Conservation (phyloP, 2,797 vertebrate species). For the Merluccius polli region DNA sequence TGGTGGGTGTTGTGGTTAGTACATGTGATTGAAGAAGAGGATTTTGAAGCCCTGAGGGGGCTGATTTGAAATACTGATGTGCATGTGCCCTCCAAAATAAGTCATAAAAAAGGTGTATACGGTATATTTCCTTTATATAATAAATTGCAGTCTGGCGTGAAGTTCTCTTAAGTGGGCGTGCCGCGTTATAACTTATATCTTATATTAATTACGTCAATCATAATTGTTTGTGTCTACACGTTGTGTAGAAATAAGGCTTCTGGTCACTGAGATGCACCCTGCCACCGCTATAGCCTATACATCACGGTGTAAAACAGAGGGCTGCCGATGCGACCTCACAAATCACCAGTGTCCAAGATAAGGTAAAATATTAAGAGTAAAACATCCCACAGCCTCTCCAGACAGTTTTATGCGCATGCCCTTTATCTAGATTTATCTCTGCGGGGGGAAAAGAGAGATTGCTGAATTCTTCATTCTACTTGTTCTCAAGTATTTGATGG, state of each 20-base stretch:
- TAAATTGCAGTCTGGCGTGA: not conserved
- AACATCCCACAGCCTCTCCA: not conserved
- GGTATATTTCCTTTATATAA: too few species aligned
- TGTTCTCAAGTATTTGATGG: not conserved
- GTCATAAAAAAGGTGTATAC: not conserved
- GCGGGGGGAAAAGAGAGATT: not conserved
- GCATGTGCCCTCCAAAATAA: not conserved
- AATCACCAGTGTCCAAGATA: not conserved
- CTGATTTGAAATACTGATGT: not conserved
- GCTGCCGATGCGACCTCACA: not conserved
- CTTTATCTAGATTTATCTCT: not conserved
- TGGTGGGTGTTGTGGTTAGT: not conserved
- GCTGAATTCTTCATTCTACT: not conserved
- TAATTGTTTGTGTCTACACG: not conserved
- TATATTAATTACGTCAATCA: not conserved
- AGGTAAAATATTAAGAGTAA: not conserved
- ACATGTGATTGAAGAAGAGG: not conserved
- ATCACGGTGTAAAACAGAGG: not conserved
- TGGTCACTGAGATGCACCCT: not conserved
- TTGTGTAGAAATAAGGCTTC: not conserved
- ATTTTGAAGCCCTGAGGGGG: not conserved
- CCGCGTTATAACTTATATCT: too few species aligned
- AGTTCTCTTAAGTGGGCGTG: too few species aligned
- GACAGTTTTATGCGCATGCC: conserved; percentile 1
- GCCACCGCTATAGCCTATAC: not conserved